Evolutionary conservation across 2,797 vertebrate genomes (phyloP), one percentile per base, ranked within the genome.

Genomic region (Carcharodon carcharias): DNA sequence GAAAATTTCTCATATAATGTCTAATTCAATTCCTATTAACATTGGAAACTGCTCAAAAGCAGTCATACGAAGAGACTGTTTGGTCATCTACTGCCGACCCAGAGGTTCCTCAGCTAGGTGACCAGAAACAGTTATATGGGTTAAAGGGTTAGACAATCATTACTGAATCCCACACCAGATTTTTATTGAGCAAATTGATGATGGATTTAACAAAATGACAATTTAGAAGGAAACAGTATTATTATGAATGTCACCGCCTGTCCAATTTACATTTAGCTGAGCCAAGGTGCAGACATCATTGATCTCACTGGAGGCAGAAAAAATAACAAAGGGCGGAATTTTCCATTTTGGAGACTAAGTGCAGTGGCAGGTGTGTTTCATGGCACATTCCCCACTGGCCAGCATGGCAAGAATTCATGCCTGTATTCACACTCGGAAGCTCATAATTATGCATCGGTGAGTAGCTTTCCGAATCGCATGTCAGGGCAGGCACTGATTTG

Each of bases 61-160:
- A 91, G 56, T 56, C 28, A 91, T 50, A 35, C 28, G 73, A 67
- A 95, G 26, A 95, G 26, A 40, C 67, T 58, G 26, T 56, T 95
- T 93, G 7, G 91, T 21, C 93, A 95, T 65, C 63, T 50, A 26
- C 23, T 71, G 94, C 45, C 28, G 1, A 28, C 45, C 54, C 65
- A 71, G 65, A 31, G 28, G 23, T 28, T 73, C 67, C 45, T 92
- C 89, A 65, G 58, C 40, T 71, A 61, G 54, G 40, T 69, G 40
- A 71, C 94, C 69, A 54, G 45, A 31, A 5, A 73, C 28, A 73
- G 1, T 73, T 95, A 54, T 56, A 5, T 73, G 45, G 28, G 56
- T 73, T 73, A 95, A 95, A 95, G 67, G 45, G 65, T 71, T 56
- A 95, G 94, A 95, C 11, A 23, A 45, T 67, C 61, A 93, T 93